Base-by-base conservation (phyloP, 2,888 invertebrate genomes). In the Dasysyrphus albostriatus region DNA sequence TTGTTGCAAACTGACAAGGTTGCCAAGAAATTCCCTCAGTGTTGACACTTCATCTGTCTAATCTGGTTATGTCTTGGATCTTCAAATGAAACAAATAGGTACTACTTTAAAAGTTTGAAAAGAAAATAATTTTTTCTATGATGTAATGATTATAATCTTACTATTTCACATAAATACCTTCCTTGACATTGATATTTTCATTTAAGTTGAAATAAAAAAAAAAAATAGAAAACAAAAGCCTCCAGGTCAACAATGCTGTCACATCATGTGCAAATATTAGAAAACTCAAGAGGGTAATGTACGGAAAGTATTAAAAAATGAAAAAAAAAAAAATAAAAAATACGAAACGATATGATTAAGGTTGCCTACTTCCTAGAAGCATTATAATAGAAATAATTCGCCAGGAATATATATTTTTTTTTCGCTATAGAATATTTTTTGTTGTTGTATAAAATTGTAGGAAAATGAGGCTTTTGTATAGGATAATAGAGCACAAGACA, bases 181-280 rank as follows among this genome's bases (percentile, higher is more conserved):
- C 39, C 65, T 32, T 76, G 63, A 65, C 47, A 70, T 54, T 70
- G 47, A 58, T 65, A 56, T 82, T 59, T 54, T 63, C 42, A 42
- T 51, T 51, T 51, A 9, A n/a, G 34, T 24, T 63, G 16, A 79
- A 65, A 49, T 16, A 37, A 16, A 19, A 54, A 47, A 12, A 24
- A 10, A 32, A 10, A 51, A 16, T 0, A 51, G 0, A 47, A 69
- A 10, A 32, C 16, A 39, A 39, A 29, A 58, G 34, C 63, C 51
- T 72, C 34, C 37, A 56, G 82, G 58, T 70, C 59, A 77, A 77
- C 70, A 82, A 32, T 51, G 77, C 65, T 73, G 58, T 73, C 51
- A 61, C 37, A 77, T 67, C 59, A 51, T 44, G 83, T 59, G 59
- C 73, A 77, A 83, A 83, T 73, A 83, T 78, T 77, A 77, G 47